Evolutionary conservation across 2,888 invertebrate genomes (phyloP), one percentile per base, ranked within the genome.

Genomic region (Thymelicus acteon): DNA sequence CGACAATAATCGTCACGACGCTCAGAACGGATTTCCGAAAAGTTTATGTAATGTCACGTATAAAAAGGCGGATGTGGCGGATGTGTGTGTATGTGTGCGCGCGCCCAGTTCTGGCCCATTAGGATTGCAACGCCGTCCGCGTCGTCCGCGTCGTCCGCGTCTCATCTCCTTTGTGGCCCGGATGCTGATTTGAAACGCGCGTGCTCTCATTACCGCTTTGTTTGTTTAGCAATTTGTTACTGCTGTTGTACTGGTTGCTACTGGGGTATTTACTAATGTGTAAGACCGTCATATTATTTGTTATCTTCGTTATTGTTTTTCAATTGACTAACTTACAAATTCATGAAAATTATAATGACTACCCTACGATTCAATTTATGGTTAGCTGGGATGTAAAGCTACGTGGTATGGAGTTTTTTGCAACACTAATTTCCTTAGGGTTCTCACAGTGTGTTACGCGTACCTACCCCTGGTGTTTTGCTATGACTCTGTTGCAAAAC

Each of bases 141-240:
- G 44, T 8, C 68, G 54, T 57, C 62, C 68, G 57, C 37, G 31
- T 68, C 68, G 54, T 57, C 62, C 68, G 57, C 37, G 31, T 68
- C 54, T 62, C 68, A 68, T 68, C 68, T 62, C 62, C 68, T 68
- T 68, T 61, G 61, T 44, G 44, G 12, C 12, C 68, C 61, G 62
- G 68, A 68, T 68, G 62, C 68, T 68, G 68, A 62, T 62, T 67
- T 61, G 54, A 54, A 68, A 62, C 54, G 68, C 37, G 47, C 61
- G 68, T 68, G 68, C 68, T 57, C 68, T 68, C 61, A 68, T 68
- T 62, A 68, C 61, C 44, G 60, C 60, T 62, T 48, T 58, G 61
- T 62, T 62, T 68, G 31, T 67, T 61, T 67, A n/a, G 52, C 13
- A 60, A 52, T 19, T 67, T 52, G 40, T 31, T 31, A 31, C 31